Conservation (phyloP, 2,888 invertebrate species). For the Leucania comma region DNA sequence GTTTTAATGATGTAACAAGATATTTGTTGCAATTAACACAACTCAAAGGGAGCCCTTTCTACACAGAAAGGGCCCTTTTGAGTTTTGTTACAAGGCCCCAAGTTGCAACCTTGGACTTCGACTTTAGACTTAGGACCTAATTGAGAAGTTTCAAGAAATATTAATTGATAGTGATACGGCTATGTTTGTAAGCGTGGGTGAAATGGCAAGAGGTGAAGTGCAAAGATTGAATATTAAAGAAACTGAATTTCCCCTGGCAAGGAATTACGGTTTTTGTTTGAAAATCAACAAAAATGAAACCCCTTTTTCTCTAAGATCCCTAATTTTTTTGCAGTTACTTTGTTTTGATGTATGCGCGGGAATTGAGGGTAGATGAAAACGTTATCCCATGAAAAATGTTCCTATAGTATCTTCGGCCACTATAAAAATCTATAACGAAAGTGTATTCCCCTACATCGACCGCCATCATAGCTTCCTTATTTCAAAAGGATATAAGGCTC, state of each 20-base stretch:
- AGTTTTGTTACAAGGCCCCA: conserved; percentile 13
- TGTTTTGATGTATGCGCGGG: too few species aligned
- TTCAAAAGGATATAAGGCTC: conserved; percentile 1
- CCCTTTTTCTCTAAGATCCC: too few species aligned
- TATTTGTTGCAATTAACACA: conserved; percentile 62
- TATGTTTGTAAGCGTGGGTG: not conserved
- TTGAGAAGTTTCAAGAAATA: conserved; percentile 24
- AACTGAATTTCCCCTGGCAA: not conserved
- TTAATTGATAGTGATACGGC: not conserved
- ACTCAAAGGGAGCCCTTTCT: too few species aligned
- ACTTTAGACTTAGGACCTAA: not conserved
- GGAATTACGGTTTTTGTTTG: not conserved
- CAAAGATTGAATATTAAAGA: not conserved
- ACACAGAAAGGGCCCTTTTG: conserved; percentile 1
- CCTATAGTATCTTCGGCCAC: too few species aligned
- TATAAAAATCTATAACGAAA: not conserved
- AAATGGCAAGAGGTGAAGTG: too few species aligned
- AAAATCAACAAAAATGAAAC: too few species aligned
- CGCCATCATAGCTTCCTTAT: not conserved
- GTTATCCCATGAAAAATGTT: too few species aligned
- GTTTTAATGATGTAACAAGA: conserved; percentile 63
- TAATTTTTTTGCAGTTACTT: too few species aligned
- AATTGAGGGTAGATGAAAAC: too few species aligned
- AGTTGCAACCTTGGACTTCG: conserved; percentile 43
- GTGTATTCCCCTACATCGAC: not conserved